phyloP scores from a whole-genome alignment of 2,113 vertebrate species.

The Leptodactylus fuscus region DNA sequence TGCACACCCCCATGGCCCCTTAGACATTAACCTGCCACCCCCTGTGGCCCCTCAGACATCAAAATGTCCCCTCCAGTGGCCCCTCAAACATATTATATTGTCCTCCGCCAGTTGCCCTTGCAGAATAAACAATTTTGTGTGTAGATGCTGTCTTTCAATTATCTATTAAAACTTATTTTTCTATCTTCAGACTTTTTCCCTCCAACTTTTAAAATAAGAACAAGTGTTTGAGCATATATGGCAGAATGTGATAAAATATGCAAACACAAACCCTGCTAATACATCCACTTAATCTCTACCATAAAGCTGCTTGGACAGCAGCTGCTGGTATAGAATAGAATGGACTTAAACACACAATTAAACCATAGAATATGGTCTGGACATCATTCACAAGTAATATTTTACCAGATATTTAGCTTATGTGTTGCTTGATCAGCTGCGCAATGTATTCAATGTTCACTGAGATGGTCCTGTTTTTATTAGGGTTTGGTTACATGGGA shows the following conservation, averaged over 20 bases:
- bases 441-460: too few relatives aligned
- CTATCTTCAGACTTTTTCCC: not conserved
- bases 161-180: not conserved
- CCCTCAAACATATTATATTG: too few relatives aligned
- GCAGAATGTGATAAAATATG: slow-evolving; percentile 25
- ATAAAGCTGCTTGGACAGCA: slow-evolving; percentile 26
- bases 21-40: too few relatives aligned
- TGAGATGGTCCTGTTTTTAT: not conserved
- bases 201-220: not conserved
- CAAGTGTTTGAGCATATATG: not conserved
- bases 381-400: not conserved
- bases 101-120: too few relatives aligned
- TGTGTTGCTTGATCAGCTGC: not conserved
- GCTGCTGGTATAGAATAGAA: not conserved
- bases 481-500: too few relatives aligned
- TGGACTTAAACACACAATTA: not conserved
- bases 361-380: not conserved
- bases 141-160: not conserved
- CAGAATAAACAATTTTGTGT: not conserved
- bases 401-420: not conserved
- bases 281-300: not conserved
- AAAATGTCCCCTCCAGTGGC: too few relatives aligned
- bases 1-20: too few relatives aligned
- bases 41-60: too few relatives aligned
- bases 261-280: slow-evolving; percentile 21